Evolutionary conservation across 2,113 vertebrate species (phyloP), one percentile per base, ranked within the genome.

Genomic region (Acrocephalus arundinaceus): DNA sequence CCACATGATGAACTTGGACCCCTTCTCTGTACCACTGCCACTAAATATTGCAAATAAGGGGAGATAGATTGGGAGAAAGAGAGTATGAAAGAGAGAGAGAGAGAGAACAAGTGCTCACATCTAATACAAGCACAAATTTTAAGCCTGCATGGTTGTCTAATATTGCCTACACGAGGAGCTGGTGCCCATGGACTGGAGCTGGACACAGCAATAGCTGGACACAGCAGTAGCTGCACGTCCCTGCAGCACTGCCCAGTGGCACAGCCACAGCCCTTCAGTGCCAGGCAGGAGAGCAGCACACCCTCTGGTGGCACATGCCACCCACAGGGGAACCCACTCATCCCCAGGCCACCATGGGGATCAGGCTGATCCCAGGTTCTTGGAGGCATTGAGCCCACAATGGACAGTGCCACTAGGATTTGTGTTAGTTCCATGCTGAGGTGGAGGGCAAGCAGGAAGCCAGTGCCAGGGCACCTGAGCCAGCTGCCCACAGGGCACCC

Each of bases 371-470:
- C 59, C 31, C 22, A 25, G 2, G 33, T 11, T 51, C 45, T 45
- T 24, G 30, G 52, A 78, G 73, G 15, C 23, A 14, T 0, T 49
- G 37, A 66, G 33, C 11, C 58, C 65, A 61, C 5, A 1, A 39
- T 0, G 0, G 20, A 22, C 24, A 51, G 46, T n/a, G 24, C 1
- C 0, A 11, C 11, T 2, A 35, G 35, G 17, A 3, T 0, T 2
- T 31, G 11, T 1, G 1, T 59, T 39, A 59, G 45, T 54, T 43
- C 54, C 31, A 2, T 5, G 1, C 4, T n/a, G n/a, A 72, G 84
- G 33, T 0, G 3, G 28, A 80, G 43, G 16, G 3, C 3, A 51
- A 22, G 6, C 3, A n/a, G 31, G 25, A 19, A 57, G 12, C 6
- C 41, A 43, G 45, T 1, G 3, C 2, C 2, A 55, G 28, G 51